Conservation (phyloP, 2,888 invertebrate genomes). For the Pherbina coryleti region DNA sequence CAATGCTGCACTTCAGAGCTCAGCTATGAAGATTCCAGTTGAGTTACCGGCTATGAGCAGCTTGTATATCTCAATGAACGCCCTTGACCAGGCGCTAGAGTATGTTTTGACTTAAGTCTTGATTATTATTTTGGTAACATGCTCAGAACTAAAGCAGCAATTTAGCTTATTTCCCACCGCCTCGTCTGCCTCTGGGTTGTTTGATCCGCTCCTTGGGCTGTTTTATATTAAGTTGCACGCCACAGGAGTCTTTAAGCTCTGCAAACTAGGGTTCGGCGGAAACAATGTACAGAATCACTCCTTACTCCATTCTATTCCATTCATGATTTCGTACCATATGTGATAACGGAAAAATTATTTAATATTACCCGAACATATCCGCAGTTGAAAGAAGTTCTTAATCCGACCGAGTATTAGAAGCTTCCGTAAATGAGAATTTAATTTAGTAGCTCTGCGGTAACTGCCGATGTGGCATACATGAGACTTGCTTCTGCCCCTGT, state of each 20-base stretch:
- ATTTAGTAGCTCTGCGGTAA: conserved; percentile 57
- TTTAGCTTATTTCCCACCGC: conserved; percentile 35
- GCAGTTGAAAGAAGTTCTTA: conserved; percentile 39
- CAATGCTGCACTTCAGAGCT: background rate
- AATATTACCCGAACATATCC: conserved; percentile 55
- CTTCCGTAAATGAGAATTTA: conserved; percentile 59
- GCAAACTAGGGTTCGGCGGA: conserved; percentile 35
- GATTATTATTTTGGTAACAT: conserved; percentile 50
- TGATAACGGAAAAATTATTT: conserved; percentile 57
- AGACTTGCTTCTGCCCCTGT: conserved; percentile 36
- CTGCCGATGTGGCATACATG: conserved; percentile 40
- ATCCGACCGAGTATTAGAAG: conserved; percentile 49
- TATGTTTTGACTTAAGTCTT: conserved; percentile 57
- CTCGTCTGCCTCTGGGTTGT: background rate
- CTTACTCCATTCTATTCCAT: conserved; percentile 10
- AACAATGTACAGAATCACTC: conserved; percentile 29
- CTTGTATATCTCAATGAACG: background rate
- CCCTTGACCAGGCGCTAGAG: conserved; percentile 8
- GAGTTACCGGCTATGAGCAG: background rate
- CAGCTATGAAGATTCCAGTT: background rate
- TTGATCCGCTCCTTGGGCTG: conserved; percentile 33
- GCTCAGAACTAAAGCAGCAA: conserved; percentile 14
- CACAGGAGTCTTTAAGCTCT: conserved; percentile 69
- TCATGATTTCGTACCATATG: conserved; percentile 60
- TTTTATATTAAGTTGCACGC: conserved; percentile 67